Evolutionary conservation across 2,113 vertebrate genomes (phyloP), one percentile per base, ranked within the genome.

Genomic region (Embiotoca jacksoni): DNA sequence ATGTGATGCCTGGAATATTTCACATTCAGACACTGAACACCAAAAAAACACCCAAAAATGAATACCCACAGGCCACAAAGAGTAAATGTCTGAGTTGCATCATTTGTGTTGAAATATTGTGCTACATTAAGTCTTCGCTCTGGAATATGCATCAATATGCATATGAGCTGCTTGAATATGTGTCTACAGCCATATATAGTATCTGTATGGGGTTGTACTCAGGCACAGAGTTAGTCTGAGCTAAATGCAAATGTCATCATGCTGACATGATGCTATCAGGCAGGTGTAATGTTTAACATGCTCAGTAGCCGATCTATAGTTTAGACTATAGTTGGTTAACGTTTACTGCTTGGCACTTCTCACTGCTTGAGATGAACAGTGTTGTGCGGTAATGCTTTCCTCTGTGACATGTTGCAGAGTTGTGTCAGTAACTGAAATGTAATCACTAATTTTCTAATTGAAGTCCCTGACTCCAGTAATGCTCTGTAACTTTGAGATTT

Each of bases 131-230:
- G 32, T 52, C 1, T 54, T 70, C 23, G 23, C 23, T 23, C 23
- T 36, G 23, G 30, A 69, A 44, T 65, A 70, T 56, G 23, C 37
- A 54, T 47, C 11, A 72, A 59, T 75, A 75, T 78, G 36, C 49
- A 67, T 2, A 11, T 10, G 23, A 75, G 54, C 31, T 14, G 32
- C 9, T 35, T 30, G 2, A 58, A 54, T 11, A 61, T 46, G 14
- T 41, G n/a, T 63, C n/a, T 62, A 10, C 16, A 37, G 57, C 4
- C 39, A n/a, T 13, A 11, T 11, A 23, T 44, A 36, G 39, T 0
- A 8, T 2, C 37, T 60, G 14, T 33, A 1, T 32, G 49, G 30
- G 10, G 14, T 44, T 44, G 41, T 44, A 44, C 3, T 41, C 37
- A 37, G 39, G 39, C 6, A 16, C 1, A 58, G 50, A 8, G 23